Base-by-base conservation (phyloP, 2,888 invertebrate genomes). In the Orgyia antiqua region DNA sequence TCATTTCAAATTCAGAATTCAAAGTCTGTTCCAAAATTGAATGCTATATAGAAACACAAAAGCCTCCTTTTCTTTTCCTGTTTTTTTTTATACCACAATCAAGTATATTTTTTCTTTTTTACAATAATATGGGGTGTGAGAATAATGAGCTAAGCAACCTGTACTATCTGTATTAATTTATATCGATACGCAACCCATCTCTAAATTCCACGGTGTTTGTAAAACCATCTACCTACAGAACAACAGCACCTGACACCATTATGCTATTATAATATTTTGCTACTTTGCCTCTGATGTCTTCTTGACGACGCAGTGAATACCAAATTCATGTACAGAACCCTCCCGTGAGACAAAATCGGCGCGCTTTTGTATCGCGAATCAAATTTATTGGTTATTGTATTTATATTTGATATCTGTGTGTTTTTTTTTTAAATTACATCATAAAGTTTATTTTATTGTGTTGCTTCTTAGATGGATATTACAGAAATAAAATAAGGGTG, bases 191-290 rank as follows among this genome's bases (percentile, higher is more conserved):
- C 28, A 13, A 13, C 55, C 60, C 49, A 51, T 53, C 51, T 45
- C 45, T 44, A 42, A 26, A 24, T 26, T 27, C 8, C 12, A 11
- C 13, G 21, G 31, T 47, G 46, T 53, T 59, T 56, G 61, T 61
- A 60, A 56, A 66, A 45, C 37, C 42, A 39, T 41, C 45, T 48
- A 49, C 54, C 64, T 56, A 51, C 54, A 63, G 61, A 71, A 74
- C 70, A 75, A 72, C 69, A 66, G 63, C 83, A 86, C 82, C 84
- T 84, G 83, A 80, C 75, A 75, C 79, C 82, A 80, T 86, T 79
- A 80, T 65, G 72, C 80, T 74, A 82, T 84, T 86, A 86, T 82
- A 87, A 87, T 87, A 84, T 86, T 82, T 83, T 70, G 80, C 72
- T 73, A 67, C 74, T 72, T 65, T 62, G 56, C 70, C 70, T 73